Percentiles rank a stretch among this genome's conserved stretches.
Evolutionary conservation across 2,113 vertebrate species (phyloP).

Genomic region (Pontoporia blainvillei): DNA sequence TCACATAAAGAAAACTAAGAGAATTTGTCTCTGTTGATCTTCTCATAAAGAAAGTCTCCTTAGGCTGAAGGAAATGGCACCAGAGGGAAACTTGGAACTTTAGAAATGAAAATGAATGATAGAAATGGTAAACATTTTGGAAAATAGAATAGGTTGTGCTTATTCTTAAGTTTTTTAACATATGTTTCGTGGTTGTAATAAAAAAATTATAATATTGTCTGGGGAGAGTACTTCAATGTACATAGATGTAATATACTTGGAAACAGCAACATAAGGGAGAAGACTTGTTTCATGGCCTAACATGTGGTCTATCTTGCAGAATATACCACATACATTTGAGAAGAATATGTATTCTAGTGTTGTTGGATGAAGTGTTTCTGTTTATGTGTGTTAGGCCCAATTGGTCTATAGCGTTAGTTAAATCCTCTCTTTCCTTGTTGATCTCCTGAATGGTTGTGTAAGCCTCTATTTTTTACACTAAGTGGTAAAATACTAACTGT

Average conservation of each 20-base stretch:
- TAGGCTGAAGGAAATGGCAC: not conserved
- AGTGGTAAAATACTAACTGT: not conserved
- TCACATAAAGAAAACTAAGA: not conserved
- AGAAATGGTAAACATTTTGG: not conserved
- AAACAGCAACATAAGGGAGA: not conserved
- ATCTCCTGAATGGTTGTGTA: not conserved
- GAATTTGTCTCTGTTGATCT: not conserved
- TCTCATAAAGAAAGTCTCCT: not conserved
- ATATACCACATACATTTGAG: not conserved
- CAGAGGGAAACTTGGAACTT: not conserved
- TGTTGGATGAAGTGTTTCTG: not conserved
- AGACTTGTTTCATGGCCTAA: not conserved
- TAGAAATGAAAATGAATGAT: not conserved
- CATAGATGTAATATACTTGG: not conserved
- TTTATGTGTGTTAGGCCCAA: not conserved
- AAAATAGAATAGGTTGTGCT: not conserved
- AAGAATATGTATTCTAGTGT: not conserved
- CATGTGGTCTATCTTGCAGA: not conserved
- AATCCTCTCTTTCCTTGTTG: not conserved
- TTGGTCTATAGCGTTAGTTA: not conserved
- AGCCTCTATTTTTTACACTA: not conserved
- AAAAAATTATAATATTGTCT: not conserved
- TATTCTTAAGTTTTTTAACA: not conserved
- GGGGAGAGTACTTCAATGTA: not conserved
- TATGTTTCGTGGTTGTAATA: not conserved